Conservation (phyloP, 2,888 invertebrate species). For the Allygus modestus region DNA sequence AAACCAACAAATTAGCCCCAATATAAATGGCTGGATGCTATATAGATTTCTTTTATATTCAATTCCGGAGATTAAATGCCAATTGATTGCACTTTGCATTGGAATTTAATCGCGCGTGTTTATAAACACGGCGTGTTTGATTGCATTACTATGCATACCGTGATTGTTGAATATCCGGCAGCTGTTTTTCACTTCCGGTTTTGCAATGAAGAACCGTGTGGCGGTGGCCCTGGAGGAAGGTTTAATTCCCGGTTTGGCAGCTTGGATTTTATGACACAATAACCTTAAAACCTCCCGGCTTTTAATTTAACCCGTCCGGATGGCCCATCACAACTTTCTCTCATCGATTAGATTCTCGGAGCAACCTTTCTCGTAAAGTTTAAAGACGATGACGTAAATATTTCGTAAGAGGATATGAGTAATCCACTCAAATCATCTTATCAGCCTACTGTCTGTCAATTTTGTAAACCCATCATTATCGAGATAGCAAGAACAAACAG, state of each 20-base stretch:
- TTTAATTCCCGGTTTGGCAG: neutral
- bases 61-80: too few relatives aligned
- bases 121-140: conserved; percentile 26
- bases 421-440: neutral
- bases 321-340: neutral
- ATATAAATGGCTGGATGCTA: too few relatives aligned
- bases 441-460: conserved; percentile 1
- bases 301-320: neutral
- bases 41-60: neutral
- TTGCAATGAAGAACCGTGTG: conserved; percentile 8
- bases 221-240: neutral
- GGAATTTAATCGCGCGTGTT: conserved; percentile 3
- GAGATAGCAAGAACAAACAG: neutral
- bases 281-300: conserved; percentile 24
- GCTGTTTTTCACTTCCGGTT: conserved; percentile 51
- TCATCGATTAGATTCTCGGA: neutral
- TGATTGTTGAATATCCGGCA: conserved; percentile 43
- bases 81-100: neutral
- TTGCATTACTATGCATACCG: conserved; percentile 28
- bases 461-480: neutral
- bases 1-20: too few relatives aligned
- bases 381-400: neutral
- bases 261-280: conserved; percentile 20
- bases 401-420: conserved; percentile 13
- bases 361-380: neutral